Conservation (phyloP, 2,113 vertebrate species). For the Halichoeres trimaculatus region DNA sequence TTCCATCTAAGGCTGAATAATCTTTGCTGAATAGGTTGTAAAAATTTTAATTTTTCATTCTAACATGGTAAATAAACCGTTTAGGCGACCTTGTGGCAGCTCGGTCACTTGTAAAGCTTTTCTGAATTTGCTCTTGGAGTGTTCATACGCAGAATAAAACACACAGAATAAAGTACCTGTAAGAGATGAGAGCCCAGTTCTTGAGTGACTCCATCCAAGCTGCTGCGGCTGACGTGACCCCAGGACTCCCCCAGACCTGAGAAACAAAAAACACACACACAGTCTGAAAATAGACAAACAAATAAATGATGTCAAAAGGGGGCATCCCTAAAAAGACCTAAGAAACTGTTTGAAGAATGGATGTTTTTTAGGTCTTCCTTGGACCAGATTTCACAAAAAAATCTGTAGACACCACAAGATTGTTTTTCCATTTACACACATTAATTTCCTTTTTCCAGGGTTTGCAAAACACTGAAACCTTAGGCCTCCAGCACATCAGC, state of each 20-base stretch:
- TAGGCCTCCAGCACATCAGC: no score
- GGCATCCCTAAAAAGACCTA: no score
- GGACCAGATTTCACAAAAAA: no score
- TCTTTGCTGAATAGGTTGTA: background rate
- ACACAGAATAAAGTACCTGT: constrained; percentile 84
- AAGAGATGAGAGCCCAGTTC: constrained; percentile 96
- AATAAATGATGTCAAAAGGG: no score
- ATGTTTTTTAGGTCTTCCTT: no score
- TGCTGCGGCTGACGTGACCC: constrained; percentile 91
- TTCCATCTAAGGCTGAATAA: background rate
- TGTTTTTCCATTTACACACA: no score
- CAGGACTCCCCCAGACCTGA: constrained; percentile 96
- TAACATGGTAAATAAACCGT: background rate
- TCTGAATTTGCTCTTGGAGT: background rate
- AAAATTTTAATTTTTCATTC: background rate
- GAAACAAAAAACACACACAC: constrained; percentile 42
- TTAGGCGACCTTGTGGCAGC: background rate
- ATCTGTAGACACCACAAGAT: no score
- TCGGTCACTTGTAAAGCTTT: background rate
- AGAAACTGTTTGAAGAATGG: no score
- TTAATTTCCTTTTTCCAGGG: no score
- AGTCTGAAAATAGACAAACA: background rate
- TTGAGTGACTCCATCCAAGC: constrained; percentile 92
- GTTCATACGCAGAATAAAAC: background rate
- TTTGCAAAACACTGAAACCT: no score